Evolutionary conservation across 1,140 invertebrate genomes (phyloP), one percentile per base, ranked within the genome.

Genomic region (Drosophila carrolli): DNA sequence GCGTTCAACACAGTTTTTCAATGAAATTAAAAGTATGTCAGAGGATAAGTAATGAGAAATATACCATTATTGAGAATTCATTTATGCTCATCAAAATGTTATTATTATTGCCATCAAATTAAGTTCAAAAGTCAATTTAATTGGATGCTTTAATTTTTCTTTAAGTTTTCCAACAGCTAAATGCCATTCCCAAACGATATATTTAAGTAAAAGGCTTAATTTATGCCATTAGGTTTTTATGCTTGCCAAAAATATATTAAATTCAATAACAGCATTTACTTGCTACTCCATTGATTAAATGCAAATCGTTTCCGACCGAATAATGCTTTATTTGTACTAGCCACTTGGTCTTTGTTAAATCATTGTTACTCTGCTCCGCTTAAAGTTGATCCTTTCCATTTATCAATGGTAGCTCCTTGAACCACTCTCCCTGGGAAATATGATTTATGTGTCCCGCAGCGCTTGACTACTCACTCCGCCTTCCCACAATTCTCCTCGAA

Each of bases 391-490:
- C 50, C 57, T 81, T 61, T 72, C 66, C 60, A 68, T 76, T 75
- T 82, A 75, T 80, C 65, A 75, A 71, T 72, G 68, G 75, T 56
- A 67, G 54, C 50, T 54, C 50, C 73, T 68, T 68, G 61, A 48
- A 67, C 48, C 50, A 35, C 60, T 75, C 59, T 77, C 14, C 50
- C 56, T 71, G 54, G 13, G 80, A 78, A 88, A 84, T 89, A 90
- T 89, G 84, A 88, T 88, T 88, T 88, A 89, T 88, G 74, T 74
- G 77, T 65, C 80, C 84, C 40, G 60, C 48, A 63, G 84, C 80
- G 41, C 59, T 74, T 55, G 61, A 62, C 72, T 72, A 57, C 66
- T n/a, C 43, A 35, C 48, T 38, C 35, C 46, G 48, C 11, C 50
- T 27, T 9, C 23, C 14, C 35, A 58, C 9, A 32, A 35, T 27